Percentiles rank a stretch among this genome's conserved stretches.
phyloP scores from a whole-genome alignment of 1,140 invertebrate species.

The Maniola jurtina region DNA sequence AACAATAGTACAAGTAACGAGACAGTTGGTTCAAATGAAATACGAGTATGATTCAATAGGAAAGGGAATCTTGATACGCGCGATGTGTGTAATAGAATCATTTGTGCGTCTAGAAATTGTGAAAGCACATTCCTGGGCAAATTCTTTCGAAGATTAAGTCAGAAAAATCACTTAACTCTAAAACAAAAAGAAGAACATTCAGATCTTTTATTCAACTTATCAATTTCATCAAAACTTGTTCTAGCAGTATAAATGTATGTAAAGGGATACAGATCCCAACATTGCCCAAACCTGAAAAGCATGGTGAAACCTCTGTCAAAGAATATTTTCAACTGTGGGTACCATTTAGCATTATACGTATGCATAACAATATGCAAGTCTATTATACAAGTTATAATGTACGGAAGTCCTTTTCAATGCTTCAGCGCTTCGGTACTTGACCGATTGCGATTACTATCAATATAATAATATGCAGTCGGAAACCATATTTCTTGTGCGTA shows the following conservation, averaged over 20 bases:
- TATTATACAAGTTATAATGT: background rate
- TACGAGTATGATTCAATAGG: slow-evolving; percentile 4
- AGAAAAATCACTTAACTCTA: too few species aligned
- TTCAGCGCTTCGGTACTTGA: slow-evolving; percentile 4
- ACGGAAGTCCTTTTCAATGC: slow-evolving; percentile 6
- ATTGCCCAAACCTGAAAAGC: background rate
- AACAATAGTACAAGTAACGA: slow-evolving; percentile 27
- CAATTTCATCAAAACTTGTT: too few species aligned
- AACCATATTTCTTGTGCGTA: slow-evolving; percentile 3
- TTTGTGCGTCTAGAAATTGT: background rate
- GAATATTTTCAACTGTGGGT: background rate
- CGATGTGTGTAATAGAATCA: background rate
- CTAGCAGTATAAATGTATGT: too few species aligned
- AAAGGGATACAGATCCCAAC: too few species aligned
- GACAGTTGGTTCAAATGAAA: background rate
- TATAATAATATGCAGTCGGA: slow-evolving; percentile 3
- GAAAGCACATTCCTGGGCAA: background rate
- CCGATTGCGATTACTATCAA: background rate
- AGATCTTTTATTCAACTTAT: too few species aligned
- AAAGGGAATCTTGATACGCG: slow-evolving; percentile 6
- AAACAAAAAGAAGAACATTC: too few species aligned
- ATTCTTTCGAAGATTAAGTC: too few species aligned
- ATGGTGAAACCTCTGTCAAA: background rate
- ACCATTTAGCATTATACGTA: too few species aligned
- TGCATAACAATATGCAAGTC: background rate